These are phyloP conservation scores for Chondrilla cf. caribensis DNA, from an alignment of 37 sponge, comb jelly and placozoan species.

Conservation along the genomic window DNA sequence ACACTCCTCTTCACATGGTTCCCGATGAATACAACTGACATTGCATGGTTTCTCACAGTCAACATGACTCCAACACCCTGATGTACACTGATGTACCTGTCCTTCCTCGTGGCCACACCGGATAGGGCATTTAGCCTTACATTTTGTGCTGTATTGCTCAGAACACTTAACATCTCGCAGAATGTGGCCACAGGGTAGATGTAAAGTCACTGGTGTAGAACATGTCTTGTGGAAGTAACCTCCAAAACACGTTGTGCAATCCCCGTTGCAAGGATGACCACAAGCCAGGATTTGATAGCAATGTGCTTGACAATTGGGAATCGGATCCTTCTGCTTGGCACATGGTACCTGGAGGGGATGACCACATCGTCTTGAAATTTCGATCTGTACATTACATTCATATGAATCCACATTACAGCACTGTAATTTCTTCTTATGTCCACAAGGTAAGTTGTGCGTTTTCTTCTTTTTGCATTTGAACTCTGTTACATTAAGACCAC, in stretches of 20 bases:
- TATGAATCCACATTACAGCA: neutral
- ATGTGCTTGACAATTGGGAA: neutral
- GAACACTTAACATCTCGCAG: neutral
- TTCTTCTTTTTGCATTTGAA: neutral
- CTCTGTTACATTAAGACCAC: neutral
- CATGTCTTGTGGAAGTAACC: constrained; percentile 15
- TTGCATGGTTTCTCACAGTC: neutral
- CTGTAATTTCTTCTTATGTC: constrained; percentile 34
- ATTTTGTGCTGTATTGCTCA: neutral
- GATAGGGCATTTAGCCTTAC: neutral
- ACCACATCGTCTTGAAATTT: no score
- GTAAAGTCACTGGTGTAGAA: neutral
- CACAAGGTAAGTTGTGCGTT: constrained; percentile 30
- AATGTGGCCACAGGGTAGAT: constrained; percentile 17
- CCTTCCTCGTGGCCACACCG: neutral
- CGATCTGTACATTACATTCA: no score
- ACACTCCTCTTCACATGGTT: constrained; percentile 46
- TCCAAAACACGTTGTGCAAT: constrained; percentile 12
- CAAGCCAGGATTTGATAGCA: constrained; percentile 47
- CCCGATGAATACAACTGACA: neutral
- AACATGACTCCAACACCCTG: neutral
- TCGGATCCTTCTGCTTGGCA: no score
- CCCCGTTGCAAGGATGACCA: constrained; percentile 65
- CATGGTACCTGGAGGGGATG: no score
- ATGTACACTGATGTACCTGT: neutral